A percentile compares a stretch with the other conserved stretches of the same genome.
phyloP scores from a whole-genome alignment of 1,140 invertebrate genomes.

The Drosophila repletoides region DNA sequence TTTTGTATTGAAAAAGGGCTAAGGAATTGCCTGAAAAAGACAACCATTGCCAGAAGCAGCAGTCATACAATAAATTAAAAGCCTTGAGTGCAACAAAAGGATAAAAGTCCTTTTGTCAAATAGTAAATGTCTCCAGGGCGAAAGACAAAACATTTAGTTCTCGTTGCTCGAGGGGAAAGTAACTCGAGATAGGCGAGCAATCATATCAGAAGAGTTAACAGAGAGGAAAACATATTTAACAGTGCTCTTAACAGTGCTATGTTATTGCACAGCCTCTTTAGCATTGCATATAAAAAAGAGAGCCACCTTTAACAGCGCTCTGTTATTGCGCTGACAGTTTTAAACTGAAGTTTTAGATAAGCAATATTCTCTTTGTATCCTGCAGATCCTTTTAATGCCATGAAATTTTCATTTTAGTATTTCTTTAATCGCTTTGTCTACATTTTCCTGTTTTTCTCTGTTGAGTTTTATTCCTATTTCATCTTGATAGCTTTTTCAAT shows the following conservation, averaged over 20 bases:
- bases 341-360: no score
- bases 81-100: not conserved
- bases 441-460: slow-evolving; percentile 3
- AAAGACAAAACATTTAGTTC: slow-evolving; percentile 1
- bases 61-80: not conserved
- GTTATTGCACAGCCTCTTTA: no score
- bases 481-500: not conserved
- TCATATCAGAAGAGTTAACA: no score
- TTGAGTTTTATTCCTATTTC: slow-evolving; percentile 1
- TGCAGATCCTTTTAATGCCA: no score
- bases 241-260: no score
- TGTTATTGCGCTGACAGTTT: not conserved
- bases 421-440: not conserved
- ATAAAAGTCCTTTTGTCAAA: not conserved
- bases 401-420: no score
- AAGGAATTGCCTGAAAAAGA: not conserved
- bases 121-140: not conserved
- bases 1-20: no score
- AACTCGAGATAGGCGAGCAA: no score
- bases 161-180: not conserved
- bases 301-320: not conserved
- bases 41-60: slow-evolving; percentile 2
- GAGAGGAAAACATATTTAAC: no score
- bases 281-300: no score
- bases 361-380: no score